These are phyloP conservation scores for Lepetodrilus schrolli DNA, from an alignment of 2,888 invertebrate genomes.

Conservation along the genomic window DNA sequence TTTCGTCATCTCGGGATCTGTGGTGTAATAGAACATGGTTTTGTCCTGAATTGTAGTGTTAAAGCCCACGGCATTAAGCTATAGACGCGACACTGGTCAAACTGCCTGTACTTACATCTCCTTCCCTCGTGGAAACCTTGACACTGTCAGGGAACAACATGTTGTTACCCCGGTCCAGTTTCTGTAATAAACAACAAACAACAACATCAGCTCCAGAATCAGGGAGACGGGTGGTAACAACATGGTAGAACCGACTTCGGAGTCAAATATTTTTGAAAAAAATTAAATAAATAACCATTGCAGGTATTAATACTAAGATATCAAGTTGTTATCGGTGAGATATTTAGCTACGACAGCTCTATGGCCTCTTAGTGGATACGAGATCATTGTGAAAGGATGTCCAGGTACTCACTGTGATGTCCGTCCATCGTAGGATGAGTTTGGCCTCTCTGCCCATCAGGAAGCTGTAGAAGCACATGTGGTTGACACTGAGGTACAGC, in stretches of 20 bases:
- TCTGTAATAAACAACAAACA: too few species aligned
- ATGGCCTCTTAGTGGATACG: neutral
- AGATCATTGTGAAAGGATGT: neutral
- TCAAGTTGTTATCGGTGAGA: neutral
- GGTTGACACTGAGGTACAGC: constrained; percentile 96
- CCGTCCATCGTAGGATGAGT: constrained; percentile 91
- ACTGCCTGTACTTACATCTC: constrained; percentile 77
- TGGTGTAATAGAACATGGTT: too few species aligned
- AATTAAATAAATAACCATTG: neutral
- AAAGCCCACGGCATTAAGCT: too few species aligned
- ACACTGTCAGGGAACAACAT: constrained; percentile 88
- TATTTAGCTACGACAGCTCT: neutral
- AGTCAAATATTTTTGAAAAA: too few species aligned
- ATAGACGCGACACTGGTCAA: too few species aligned
- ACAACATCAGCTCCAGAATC: too few species aligned
- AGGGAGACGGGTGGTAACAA: too few species aligned
- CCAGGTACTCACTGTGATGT: constrained; percentile 81
- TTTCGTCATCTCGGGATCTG: too few species aligned
- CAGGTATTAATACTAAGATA: neutral
- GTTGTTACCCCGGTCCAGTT: constrained; percentile 75
- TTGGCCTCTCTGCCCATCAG: constrained; percentile 93
- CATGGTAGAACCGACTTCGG: too few species aligned
- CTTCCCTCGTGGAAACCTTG: constrained; percentile 88
- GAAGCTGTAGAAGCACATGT: constrained; percentile 96
- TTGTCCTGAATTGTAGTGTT: too few species aligned